Conservation (phyloP, 1,140 invertebrate genomes). For the Leptestheria dahalacensis region DNA sequence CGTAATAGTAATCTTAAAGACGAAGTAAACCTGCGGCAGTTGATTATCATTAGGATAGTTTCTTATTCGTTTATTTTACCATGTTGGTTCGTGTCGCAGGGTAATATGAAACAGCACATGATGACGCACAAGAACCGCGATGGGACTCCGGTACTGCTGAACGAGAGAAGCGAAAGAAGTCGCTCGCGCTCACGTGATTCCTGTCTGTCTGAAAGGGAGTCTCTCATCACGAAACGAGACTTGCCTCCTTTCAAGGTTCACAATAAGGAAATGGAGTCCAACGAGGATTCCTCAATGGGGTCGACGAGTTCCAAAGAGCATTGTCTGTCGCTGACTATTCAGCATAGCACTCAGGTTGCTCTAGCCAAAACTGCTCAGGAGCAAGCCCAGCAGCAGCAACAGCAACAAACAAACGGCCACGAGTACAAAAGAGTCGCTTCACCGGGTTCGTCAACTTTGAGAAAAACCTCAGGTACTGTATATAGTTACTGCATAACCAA, state of each 20-base stretch:
- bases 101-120: conserved; percentile 96
- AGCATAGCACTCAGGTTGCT: not conserved
- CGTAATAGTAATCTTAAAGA: too few relatives aligned
- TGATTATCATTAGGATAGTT: too few relatives aligned
- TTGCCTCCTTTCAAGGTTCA: not conserved
- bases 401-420: not conserved
- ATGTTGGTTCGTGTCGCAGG: conserved; percentile 46
- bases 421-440: not conserved
- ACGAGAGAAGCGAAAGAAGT: not conserved
- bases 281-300: not conserved
- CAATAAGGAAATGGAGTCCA: not conserved
- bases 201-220: not conserved
- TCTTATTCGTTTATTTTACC: too few relatives aligned
- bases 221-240: not conserved
- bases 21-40: too few relatives aligned
- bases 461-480: not conserved
- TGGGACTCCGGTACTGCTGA: conserved; percentile 1
- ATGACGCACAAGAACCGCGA: conserved; percentile 92
- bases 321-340: conserved; percentile 2
- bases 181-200: not conserved
- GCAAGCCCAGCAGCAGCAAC: not conserved
- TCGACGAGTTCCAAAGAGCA: conserved; percentile 5
- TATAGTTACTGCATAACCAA: not conserved
- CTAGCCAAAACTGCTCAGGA: not conserved
- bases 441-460: not conserved